Evolutionary conservation across 2,888 invertebrate species (phyloP).

Genomic region (Dolomedes plantarius): DNA sequence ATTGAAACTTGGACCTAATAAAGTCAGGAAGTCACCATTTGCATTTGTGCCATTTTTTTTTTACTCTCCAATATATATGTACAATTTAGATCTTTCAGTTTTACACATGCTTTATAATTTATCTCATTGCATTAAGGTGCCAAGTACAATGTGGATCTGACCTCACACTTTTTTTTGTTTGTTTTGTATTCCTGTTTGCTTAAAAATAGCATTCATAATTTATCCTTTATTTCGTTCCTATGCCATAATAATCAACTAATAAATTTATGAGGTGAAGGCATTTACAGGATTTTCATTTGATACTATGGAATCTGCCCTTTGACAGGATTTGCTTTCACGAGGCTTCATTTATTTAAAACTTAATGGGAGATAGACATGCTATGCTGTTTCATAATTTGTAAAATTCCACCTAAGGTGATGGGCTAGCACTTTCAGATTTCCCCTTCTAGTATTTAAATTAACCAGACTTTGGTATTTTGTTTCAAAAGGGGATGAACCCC

Average conservation of each 20-base stretch:
- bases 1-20: background rate
- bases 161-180: background rate
- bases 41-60: background rate
- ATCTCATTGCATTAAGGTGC: background rate
- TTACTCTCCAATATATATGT: background rate
- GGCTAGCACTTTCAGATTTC: no score
- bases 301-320: no score
- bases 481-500: conserved; percentile 62
- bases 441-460: no score
- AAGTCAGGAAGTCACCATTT: background rate
- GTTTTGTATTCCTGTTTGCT: background rate
- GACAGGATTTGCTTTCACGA: background rate
- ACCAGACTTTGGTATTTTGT: background rate
- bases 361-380: no score
- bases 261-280: background rate
- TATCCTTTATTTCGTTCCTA: background rate
- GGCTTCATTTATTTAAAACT: conserved; percentile 31
- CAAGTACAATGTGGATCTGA: conserved; percentile 10
- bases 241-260: background rate
- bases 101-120: background rate
- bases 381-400: no score
- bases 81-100: background rate
- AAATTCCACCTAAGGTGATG: no score
- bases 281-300: no score
- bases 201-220: background rate